Evolutionary conservation across 1,140 invertebrate species (phyloP), one percentile per base, ranked within the genome.

Genomic region (Brachionus sp.): DNA sequence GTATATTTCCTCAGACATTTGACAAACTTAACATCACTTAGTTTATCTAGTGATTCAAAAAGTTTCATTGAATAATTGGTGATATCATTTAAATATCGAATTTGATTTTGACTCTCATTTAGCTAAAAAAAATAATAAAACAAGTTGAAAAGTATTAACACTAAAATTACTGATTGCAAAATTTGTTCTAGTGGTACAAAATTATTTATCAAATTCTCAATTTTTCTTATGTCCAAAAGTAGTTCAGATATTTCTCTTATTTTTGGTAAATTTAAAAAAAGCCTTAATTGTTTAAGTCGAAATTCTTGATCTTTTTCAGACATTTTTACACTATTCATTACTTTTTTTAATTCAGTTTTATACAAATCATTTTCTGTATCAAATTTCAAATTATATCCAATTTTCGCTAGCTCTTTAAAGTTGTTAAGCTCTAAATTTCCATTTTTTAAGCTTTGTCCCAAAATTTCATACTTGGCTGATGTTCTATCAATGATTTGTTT

Each of bases 1-100:
- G 46, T 19, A 75, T 75, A 75, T 75, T 46, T 75, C 9, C n/a
- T n/a, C 23, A 75, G 25, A 29, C 70, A 75, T 75, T 29, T 75
- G 0, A 75, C 19, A 46, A 75, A 75, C 4, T 46, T 75, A 46
- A 19, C 42, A 46, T 75, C 39, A 29, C 70, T 75, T 29, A 75
- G 10, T 12, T 35, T 25, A 46, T 75, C 70, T 46, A 75, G 25
- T 13, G 39, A 44, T 46, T 46, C 42, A 19, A n/a, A 75, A 0
- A 75, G 70, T 29, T 46, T 46, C 16, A 70, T 70, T 37, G 66
- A 75, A 13, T 16, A 0, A 25, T 33, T 16, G 25, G 19, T 75
- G 4, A 75, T 29, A 35, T 46, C 16, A 25, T 25, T 12, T 39
- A 75, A 25, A 25, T 25, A 25, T 44, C 2, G 4, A 13, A 75